Conservation (phyloP, 2,113 vertebrate genomes). For the Cinclus mexicanus region DNA sequence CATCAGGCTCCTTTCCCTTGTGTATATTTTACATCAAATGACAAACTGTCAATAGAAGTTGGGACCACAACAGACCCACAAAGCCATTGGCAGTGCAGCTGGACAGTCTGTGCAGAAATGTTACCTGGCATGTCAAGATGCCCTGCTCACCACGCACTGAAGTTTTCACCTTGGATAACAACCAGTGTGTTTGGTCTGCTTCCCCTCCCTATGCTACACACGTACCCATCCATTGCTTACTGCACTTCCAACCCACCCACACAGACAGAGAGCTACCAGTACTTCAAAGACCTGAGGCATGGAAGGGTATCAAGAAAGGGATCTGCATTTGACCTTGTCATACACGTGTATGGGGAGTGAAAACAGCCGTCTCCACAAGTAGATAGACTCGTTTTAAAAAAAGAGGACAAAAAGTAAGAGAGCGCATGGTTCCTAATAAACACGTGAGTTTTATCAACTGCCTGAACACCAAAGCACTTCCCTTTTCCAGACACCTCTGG, state of each 20-base stretch:
- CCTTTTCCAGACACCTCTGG: neutral
- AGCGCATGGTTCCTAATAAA: neutral
- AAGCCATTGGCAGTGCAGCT: neutral
- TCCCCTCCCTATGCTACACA: neutral
- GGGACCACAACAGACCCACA: neutral
- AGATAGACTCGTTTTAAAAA: neutral
- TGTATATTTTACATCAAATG: neutral
- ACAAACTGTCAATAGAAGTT: neutral
- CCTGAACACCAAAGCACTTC: neutral
- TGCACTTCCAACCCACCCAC: neutral
- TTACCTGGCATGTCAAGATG: neutral
- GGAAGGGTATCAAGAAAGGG: neutral
- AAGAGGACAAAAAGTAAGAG: neutral
- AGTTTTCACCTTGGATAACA: neutral
- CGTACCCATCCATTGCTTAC: accelerated
- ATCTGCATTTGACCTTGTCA: neutral
- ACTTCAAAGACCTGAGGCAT: neutral
- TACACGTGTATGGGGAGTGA: accelerated
- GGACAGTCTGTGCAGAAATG: neutral
- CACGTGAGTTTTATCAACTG: neutral
- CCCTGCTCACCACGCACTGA: accelerated
- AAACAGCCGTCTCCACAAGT: neutral
- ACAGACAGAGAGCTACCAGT: neutral
- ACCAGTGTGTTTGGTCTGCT: neutral
- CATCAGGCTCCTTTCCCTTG: neutral